Percentiles rank a stretch among this genome's conserved stretches.
Conservation (phyloP, 2,113 vertebrate species). For the Oncorhynchus masou region DNA sequence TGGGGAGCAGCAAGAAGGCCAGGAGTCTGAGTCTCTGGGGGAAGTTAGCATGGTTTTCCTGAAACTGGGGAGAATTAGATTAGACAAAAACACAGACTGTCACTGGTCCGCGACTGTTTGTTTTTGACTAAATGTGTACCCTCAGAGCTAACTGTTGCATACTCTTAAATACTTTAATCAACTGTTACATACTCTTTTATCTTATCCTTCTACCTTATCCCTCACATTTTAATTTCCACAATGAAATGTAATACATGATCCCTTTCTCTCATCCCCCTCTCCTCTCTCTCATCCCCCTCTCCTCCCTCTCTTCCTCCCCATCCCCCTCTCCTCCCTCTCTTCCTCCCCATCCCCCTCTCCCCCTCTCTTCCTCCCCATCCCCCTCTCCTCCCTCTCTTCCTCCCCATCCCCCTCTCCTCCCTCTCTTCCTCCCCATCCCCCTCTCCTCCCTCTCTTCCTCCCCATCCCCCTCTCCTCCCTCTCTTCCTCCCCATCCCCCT, state of each 20-base stretch:
- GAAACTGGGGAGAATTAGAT: too few species aligned
- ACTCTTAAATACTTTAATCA: constrained; percentile 27
- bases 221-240: not conserved
- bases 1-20: not conserved
- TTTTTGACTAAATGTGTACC: too few species aligned
- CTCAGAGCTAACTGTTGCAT: constrained; percentile 10
- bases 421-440: too few species aligned
- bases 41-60: not conserved
- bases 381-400: not conserved
- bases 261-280: not conserved
- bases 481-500: not conserved
- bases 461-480: not conserved
- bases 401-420: constrained; percentile 2
- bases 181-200: not conserved
- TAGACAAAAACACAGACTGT: too few species aligned
- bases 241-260: too few species aligned
- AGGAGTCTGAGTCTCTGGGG: constrained; percentile 29
- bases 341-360: constrained; percentile 1
- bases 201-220: not conserved
- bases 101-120: too few species aligned
- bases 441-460: not conserved
- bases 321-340: not conserved
- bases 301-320: not conserved
- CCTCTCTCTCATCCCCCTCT: too few species aligned
- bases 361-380: too few species aligned